phyloP scores from a whole-genome alignment of 2,113 vertebrate genomes.

The Anseranas semipalmata region DNA sequence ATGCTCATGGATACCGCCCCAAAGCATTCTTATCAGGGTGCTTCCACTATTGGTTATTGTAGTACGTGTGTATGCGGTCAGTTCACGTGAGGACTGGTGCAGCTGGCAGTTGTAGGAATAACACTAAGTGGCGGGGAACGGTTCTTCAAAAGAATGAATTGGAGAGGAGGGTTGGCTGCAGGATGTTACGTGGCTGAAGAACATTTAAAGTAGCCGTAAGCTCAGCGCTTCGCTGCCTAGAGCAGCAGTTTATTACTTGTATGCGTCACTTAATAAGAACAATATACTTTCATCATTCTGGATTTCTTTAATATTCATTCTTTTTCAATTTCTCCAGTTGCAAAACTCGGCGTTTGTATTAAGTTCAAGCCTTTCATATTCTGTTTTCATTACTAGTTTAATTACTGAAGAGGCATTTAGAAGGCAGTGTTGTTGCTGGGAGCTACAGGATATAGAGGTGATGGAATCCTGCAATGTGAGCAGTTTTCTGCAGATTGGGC shows the following conservation, averaged over 20 bases:
- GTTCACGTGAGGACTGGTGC: neutral
- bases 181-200: neutral
- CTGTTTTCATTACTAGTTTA: neutral
- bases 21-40: neutral
- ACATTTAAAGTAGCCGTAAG: neutral
- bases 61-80: rapidly evolving
- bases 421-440: neutral
- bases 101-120: neutral
- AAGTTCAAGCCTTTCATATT: neutral
- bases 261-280: neutral
- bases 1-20: neutral
- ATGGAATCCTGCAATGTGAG: neutral
- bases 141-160: neutral
- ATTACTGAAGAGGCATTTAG: neutral
- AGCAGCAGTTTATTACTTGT: neutral
- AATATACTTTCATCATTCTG: neutral
- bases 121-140: neutral
- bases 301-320: neutral
- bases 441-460: neutral
- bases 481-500: neutral
- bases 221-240: neutral
- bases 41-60: rapidly evolving
- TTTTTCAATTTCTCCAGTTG: neutral
- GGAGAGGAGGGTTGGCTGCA: neutral
- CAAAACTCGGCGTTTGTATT: neutral